These are phyloP conservation scores for Fratercula arctica DNA, from an alignment of 2,797 vertebrate genomes.

Conservation along the genomic window DNA sequence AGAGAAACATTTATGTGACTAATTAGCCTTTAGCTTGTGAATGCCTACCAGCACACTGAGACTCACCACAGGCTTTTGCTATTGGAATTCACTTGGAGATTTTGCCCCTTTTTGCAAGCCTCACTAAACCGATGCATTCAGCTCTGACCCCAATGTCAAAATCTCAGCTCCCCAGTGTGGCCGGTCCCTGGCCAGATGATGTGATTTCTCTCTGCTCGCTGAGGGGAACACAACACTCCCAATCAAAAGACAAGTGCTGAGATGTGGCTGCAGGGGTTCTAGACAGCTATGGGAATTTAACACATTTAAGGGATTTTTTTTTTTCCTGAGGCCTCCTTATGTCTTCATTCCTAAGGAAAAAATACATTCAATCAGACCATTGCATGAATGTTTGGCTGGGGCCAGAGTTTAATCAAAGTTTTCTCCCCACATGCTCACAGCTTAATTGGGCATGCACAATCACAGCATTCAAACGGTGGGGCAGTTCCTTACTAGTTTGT, in stretches of 20 bases:
- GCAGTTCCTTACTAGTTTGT: neutral
- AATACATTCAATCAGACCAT: neutral
- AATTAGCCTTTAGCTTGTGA: slow-evolving; percentile 4
- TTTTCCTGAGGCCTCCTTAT: neutral
- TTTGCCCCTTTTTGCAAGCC: neutral
- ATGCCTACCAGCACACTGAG: neutral
- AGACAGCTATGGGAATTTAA: neutral
- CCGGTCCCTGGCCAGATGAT: neutral
- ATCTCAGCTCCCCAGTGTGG: neutral
- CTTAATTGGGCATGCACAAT: neutral
- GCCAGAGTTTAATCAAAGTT: neutral
- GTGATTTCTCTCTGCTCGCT: neutral
- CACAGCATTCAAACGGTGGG: rapidly evolving
- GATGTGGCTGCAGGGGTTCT: neutral
- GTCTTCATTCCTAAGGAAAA: neutral
- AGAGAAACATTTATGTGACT: neutral
- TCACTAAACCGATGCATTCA: neutral
- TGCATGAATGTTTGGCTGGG: neutral
- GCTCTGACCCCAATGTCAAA: neutral
- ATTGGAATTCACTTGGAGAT: neutral
- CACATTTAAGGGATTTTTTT: neutral
- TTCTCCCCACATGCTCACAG: neutral
- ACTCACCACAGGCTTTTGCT: neutral
- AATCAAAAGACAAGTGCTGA: neutral
- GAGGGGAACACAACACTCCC: neutral